Evolutionary conservation across 2,797 vertebrate genomes (phyloP), one percentile per base, ranked within the genome.

Genomic region (Malacoraja senta): DNA sequence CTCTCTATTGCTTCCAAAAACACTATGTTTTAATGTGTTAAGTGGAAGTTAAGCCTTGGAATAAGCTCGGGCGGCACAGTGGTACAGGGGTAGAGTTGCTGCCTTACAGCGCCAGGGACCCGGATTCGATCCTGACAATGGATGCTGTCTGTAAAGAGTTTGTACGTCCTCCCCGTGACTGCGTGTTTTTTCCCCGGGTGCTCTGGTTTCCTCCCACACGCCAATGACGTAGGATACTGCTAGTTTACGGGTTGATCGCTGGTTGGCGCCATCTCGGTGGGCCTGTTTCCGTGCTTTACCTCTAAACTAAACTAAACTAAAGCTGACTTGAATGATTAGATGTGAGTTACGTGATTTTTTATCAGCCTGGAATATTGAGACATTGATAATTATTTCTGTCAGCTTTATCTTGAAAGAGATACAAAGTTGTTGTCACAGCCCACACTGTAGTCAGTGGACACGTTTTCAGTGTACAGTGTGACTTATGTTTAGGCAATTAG

Each of bases 301-400:
- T 44, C 44, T 44, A 44, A 44, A 44, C 44, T 44, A 44, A 44
- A 44, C 3, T 44, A 44, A 44, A 44, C 44, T 44, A 63, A 80
- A 71, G 38, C 44, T 88, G 92, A 93, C 63, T 65, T 68, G 63
- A 77, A 88, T 63, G 29, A 93, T 93, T 71, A 86, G 68, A 13
- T 84, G 76, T 77, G 92, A 53, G 53, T 68, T 44, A 38, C 58
- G 3, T 80, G 72, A 86, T 86, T 65, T 65, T 29, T 17, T 3
- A 93, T 71, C 68, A 63, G 72, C 71, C 44, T 77, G 65, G 71
- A 63, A 63, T 93, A 93, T 76, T 88, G 61, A 44, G 83, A 93
- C 53, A 88, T 92, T 8, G 78, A 78, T 93, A 93, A 93, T 93
- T 72, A 93, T 93, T 93, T 93, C 93, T 93, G 92, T 78, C 93